Base-by-base conservation (phyloP, 2,888 invertebrate species). In the Drosophila infuscata region DNA sequence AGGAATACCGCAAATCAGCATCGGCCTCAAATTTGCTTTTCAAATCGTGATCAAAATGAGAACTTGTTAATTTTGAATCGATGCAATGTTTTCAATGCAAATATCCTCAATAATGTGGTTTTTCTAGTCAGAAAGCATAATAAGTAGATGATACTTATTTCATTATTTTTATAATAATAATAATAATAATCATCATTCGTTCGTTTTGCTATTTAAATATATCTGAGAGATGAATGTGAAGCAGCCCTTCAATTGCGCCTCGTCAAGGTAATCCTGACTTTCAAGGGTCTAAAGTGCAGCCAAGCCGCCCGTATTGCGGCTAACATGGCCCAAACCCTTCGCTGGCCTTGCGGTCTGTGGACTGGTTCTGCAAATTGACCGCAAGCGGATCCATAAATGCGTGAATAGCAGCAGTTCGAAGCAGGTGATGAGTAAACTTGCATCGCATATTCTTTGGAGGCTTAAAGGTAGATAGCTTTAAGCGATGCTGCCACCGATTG, bases 321-420 rank as follows among this genome's bases (percentile, higher is more conserved):
- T 29, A 29, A 7, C 38, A 38, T 30, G 56, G 25, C n/a, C 46
- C 41, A 30, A 41, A 12, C 46, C 63, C 12, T 15, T 60, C 29
- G 43, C 46, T 36, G 57, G 38, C 36, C 52, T 65, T 79, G 79
- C 35, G 79, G 76, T 60, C 62, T 46, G 46, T 30, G 25, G n/a
- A 17, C 46, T 30, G 38, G 15, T 48, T 46, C 36, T 38, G 48
- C 57, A 52, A 71, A 65, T 59, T 70, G 59, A 79, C 79, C 79
- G 52, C 79, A 79, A 66, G 29, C 61, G 58, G 53, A 62, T 62
- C 49, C 30, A 20, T n/a, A 20, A 0, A 36, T 36, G 7, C 6
- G 15, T 38, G 46, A 29, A 25, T 9, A 2, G 4, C 11, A 15
- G 12, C 32, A 25, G 48, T 51, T 43, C 56, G 65, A 60, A 51